These are phyloP conservation scores for Eupithecia dodoneata DNA, from an alignment of 2,888 invertebrate species.

Conservation along the genomic window DNA sequence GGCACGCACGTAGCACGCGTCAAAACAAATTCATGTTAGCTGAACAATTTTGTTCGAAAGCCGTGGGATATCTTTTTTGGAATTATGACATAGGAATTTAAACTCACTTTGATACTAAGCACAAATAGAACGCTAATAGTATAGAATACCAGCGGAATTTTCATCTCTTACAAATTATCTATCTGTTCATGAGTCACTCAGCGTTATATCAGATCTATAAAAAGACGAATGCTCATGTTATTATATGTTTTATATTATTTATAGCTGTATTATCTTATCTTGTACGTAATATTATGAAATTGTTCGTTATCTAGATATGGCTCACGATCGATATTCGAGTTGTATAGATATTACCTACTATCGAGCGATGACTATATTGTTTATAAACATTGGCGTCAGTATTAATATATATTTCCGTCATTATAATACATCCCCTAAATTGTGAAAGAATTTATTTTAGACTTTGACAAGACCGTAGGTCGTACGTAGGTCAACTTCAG, in stretches of 20 bases:
- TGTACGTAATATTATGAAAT: constrained; percentile 20
- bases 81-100: not conserved
- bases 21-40: not conserved
- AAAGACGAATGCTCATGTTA: constrained; percentile 23
- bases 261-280: constrained; percentile 33
- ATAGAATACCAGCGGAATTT: constrained; percentile 27
- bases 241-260: constrained; percentile 24
- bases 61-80: not conserved
- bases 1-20: not conserved
- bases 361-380: constrained; percentile 6
- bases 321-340: constrained; percentile 28
- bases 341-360: constrained; percentile 22
- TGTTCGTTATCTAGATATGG: constrained; percentile 27
- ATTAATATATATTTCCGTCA: not conserved
- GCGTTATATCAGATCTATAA: constrained; percentile 21
- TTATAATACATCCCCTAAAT: not conserved
- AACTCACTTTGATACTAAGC: constrained; percentile 35
- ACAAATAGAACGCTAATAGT: constrained; percentile 21
- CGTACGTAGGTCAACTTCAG: not conserved
- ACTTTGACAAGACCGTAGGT: not conserved
- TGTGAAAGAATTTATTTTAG: not conserved
- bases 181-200: constrained; percentile 24
- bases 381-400: constrained; percentile 9
- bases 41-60: not conserved
- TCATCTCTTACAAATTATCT: constrained; percentile 30